Conservation (phyloP, 1,140 invertebrate species). For the Asobara japonica region DNA sequence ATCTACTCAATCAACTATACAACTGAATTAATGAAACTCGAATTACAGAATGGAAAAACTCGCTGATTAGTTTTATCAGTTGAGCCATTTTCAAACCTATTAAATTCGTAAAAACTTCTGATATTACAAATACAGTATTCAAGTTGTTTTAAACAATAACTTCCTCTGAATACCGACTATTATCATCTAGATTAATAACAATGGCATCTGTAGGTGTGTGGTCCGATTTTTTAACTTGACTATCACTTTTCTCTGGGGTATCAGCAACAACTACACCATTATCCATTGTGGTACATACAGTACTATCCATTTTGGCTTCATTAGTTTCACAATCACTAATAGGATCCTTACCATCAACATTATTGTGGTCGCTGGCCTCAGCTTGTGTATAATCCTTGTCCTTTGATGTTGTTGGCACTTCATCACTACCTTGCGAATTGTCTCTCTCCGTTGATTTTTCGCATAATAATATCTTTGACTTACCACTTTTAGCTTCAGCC, state of each 20-base stretch:
- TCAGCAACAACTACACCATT: constrained; percentile 33
- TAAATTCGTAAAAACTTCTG: background rate
- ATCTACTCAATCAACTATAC: background rate
- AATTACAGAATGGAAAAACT: background rate
- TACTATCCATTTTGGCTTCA: too few species aligned
- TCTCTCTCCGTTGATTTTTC: background rate
- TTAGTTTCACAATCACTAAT: background rate
- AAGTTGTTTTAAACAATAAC: constrained; percentile 77
- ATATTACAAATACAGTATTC: too few species aligned
- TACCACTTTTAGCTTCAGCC: background rate
- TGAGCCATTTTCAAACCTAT: background rate
- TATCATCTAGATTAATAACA: constrained; percentile 82
- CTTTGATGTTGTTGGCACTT: constrained; percentile 19
- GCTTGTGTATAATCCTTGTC: constrained; percentile 14
- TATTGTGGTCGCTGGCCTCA: background rate
- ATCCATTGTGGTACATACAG: too few species aligned
- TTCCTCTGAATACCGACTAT: constrained; percentile 81
- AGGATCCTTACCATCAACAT: background rate
- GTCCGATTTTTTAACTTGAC: constrained; percentile 68
- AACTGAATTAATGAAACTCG: background rate
- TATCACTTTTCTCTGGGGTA: constrained; percentile 49
- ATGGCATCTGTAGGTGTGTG: constrained; percentile 77
- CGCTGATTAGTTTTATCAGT: background rate
- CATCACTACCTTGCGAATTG: background rate
- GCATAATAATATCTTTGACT: background rate